Evolutionary conservation across 2,113 vertebrate genomes (phyloP).

Genomic region (Candoia aspera): DNA sequence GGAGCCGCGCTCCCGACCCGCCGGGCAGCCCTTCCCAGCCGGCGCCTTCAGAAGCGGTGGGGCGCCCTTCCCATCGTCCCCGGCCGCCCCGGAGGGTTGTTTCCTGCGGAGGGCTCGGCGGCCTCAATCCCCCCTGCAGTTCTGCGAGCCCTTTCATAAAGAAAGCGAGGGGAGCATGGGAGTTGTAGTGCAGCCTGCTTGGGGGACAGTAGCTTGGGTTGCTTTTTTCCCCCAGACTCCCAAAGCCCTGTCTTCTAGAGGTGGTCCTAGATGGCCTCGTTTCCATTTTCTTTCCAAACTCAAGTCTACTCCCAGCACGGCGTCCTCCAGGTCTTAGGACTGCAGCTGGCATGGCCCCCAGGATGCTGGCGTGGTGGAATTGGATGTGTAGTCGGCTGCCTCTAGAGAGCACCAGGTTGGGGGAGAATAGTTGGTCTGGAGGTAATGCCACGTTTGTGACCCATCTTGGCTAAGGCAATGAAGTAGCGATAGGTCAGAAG

Average conservation of each 20-base stretch:
- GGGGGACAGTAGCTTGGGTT: too few relatives aligned
- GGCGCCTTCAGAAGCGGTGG: not conserved
- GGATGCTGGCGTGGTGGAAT: not conserved
- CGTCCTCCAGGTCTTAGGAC: not conserved
- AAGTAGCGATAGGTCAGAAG: not conserved
- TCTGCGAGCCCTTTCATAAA: not conserved
- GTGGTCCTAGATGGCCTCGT: not conserved
- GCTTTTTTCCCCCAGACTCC: not conserved
- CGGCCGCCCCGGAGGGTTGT: not conserved
- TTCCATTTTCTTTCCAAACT: not conserved
- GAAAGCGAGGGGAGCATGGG: not conserved
- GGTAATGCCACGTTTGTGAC: not conserved
- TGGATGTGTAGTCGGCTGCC: not conserved
- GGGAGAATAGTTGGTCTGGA: not conserved
- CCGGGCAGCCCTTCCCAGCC: not conserved
- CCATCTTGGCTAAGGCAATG: not conserved
- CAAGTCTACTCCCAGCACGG: not conserved
- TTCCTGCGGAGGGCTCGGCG: not conserved
- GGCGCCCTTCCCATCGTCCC: not conserved
- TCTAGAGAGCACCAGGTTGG: not conserved
- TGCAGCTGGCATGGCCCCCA: not conserved
- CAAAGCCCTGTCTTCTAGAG: not conserved
- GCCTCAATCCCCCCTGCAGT: not conserved
- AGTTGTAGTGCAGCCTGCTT: not conserved
- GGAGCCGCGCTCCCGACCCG: not conserved